Evolutionary conservation across 2,113 vertebrate species (phyloP), one percentile per base, ranked within the genome.

Genomic region (Falco punctatus): DNA sequence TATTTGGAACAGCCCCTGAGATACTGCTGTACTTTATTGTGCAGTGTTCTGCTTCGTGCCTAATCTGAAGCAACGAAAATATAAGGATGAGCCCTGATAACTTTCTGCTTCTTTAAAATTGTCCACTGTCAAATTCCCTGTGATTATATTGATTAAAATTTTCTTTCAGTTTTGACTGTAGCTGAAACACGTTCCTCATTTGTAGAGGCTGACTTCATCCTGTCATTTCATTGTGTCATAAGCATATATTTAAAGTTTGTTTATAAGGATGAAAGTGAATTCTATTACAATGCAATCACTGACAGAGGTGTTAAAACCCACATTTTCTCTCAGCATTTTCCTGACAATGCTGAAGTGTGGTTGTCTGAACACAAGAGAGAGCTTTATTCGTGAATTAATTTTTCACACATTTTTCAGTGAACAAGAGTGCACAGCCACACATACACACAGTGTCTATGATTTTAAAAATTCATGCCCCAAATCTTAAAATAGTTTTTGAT

Each of bases 241-340:
- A 88, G 44, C 69, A 79, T 66, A 67, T 54, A 88, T 85, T 91
- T 65, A 94, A 87, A 69, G 30, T 84, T 93, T 94, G 33, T 80
- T 94, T 92, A 84, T 57, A 79, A 71, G 52, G 80, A 95, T 75
- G 65, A 95, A 96, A 91, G 59, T 83, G 72, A 92, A 92, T 90
- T 93, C 78, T 90, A 42, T 95, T 86, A 88, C 64, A 93, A 58
- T 67, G 44, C 23, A 85, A 51, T 89, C 54, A 81, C 28, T n/a
- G 10, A 59, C 38, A 79, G 65, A 61, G 35, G 24, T 86, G 78
- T 78, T 94, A 86, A 92, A 95, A 87, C 33, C 8, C 5, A 4
- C 11, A 19, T 92, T 86, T 92, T 87, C 35, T 73, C 33, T 51
- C 64, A 81, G 46, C 11, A 33, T 88, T 87, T 91, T 85, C 70